Conservation (phyloP, 2,888 invertebrate species). For the Homarus gammarus region DNA sequence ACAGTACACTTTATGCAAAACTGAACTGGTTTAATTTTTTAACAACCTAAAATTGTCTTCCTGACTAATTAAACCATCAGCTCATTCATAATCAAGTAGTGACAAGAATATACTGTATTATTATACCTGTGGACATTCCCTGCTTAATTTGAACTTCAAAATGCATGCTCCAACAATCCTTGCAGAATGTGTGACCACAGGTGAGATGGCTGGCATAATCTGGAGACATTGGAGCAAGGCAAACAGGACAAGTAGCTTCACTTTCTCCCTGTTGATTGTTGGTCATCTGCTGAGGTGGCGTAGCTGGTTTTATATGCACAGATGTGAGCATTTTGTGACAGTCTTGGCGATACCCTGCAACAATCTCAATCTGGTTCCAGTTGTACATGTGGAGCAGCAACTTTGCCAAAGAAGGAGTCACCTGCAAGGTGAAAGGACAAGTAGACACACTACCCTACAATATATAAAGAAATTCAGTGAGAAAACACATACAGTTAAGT, state of each 20-base stretch:
- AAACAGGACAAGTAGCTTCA: slow-evolving; percentile 86
- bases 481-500: too few relatives aligned
- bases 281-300: slow-evolving; percentile 76
- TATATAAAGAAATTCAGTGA: not conserved
- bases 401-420: slow-evolving; percentile 95
- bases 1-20: too few relatives aligned
- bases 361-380: slow-evolving; percentile 92
- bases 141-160: slow-evolving; percentile 97
- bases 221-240: slow-evolving; percentile 83
- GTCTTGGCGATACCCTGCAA: slow-evolving; percentile 88
- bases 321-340: slow-evolving; percentile 80
- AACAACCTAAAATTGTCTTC: too few relatives aligned
- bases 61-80: not conserved
- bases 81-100: not conserved
- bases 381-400: slow-evolving; percentile 92
- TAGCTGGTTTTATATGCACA: slow-evolving; percentile 78
- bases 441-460: not conserved
- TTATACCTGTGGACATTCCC: slow-evolving; percentile 85
- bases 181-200: slow-evolving; percentile 96
- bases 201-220: slow-evolving; percentile 89
- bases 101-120: not conserved
- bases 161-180: slow-evolving; percentile 97
- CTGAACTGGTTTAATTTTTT: not conserved
- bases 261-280: slow-evolving; percentile 76
- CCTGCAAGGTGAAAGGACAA: slow-evolving; percentile 80